Conservation (phyloP, 2,797 vertebrate genomes). For the Phaenicophaeus curvirostris region DNA sequence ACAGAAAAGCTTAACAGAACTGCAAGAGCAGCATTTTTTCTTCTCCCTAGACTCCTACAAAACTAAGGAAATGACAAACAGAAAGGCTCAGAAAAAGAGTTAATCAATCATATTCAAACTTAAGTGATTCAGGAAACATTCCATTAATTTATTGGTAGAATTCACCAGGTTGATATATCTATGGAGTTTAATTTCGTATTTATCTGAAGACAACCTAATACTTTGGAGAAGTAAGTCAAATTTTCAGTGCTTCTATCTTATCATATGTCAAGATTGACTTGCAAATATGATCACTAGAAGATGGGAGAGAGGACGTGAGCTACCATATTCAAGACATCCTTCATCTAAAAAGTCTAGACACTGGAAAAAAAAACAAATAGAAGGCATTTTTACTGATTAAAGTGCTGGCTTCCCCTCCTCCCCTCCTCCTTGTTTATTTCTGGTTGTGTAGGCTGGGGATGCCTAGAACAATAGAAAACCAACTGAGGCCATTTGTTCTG, state of each 20-base stretch:
- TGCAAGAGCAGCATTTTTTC: background rate
- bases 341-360: background rate
- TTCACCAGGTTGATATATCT: background rate
- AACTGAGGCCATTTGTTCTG: background rate
- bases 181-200: conserved; percentile 14
- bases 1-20: background rate
- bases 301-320: background rate
- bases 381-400: background rate
- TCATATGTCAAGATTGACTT: background rate
- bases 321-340: background rate
- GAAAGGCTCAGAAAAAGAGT: background rate
- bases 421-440: background rate
- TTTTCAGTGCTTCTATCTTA: background rate
- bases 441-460: background rate
- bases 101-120: background rate
- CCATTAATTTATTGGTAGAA: background rate
- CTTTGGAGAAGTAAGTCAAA: background rate
- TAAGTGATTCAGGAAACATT: background rate
- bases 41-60: background rate
- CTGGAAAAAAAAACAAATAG: background rate
- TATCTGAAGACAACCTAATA: background rate
- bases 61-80: background rate
- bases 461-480: background rate
- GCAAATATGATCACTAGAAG: background rate
- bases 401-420: background rate